These are phyloP conservation scores for Deroptyus accipitrinus DNA, from an alignment of 2,113 vertebrate species.

Conservation along the genomic window DNA sequence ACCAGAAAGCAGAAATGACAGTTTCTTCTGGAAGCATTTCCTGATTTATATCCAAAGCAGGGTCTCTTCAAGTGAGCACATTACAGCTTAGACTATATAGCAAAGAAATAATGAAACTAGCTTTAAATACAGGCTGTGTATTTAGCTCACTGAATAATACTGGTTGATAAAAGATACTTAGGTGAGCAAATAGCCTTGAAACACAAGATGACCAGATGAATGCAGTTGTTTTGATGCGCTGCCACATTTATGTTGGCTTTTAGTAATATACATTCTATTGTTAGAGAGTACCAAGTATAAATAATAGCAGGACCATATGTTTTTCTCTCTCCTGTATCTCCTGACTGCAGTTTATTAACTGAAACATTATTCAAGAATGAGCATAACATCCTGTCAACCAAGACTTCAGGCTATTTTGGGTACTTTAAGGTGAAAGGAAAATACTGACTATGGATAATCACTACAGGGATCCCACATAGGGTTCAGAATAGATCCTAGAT, in stretches of 20 bases:
- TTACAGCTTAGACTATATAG: not conserved
- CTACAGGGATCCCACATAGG: fast-evolving
- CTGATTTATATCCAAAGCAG: conserved; percentile 42
- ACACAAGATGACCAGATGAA: not conserved
- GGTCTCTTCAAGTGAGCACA: not conserved
- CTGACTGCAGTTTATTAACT: not conserved
- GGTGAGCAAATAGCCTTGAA: not conserved
- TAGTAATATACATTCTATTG: not conserved
- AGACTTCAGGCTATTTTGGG: not conserved
- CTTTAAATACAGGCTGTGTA: not conserved
- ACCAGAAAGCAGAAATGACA: conserved; percentile 10
- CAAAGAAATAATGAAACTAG: not conserved
- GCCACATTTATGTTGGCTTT: not conserved
- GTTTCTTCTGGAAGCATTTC: conserved; percentile 27
- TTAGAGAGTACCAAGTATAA: not conserved
- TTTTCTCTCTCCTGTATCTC: not conserved
- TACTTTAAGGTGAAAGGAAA: not conserved
- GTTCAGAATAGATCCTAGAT: not conserved
- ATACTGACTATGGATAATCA: not conserved
- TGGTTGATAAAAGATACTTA: conserved; percentile 3
- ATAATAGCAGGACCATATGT: not conserved
- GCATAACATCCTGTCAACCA: not conserved
- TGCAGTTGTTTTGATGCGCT: not conserved
- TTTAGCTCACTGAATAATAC: not conserved
- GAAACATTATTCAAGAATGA: not conserved